Percentiles rank a stretch among this genome's conserved stretches.
Conservation (phyloP, 2,888 invertebrate species). For the Lysandra coridon region DNA sequence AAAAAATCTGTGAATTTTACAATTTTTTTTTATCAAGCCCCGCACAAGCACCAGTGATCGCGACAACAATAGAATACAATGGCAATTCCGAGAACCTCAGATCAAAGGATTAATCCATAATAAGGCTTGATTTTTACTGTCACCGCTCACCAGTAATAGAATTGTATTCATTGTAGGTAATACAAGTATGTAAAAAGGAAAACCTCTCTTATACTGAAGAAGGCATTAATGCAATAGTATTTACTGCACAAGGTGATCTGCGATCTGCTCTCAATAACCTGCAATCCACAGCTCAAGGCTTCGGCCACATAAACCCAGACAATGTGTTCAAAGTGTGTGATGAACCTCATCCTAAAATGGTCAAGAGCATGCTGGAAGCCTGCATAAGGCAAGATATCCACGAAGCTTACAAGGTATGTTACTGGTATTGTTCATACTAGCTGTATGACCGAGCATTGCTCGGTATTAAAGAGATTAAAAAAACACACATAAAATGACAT, state of each 20-base stretch:
- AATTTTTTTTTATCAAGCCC: background rate
- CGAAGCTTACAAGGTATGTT: constrained; percentile 86
- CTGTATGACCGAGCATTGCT: too few relatives aligned
- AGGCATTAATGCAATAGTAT: constrained; percentile 97
- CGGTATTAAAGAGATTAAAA: too few relatives aligned
- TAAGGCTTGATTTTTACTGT: background rate
- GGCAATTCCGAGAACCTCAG: too few relatives aligned
- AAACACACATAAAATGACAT: too few relatives aligned
- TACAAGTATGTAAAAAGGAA: constrained; percentile 70
- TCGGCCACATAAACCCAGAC: constrained; percentile 92
- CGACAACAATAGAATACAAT: too few relatives aligned
- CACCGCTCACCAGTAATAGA: background rate
- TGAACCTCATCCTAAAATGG: constrained; percentile 97
- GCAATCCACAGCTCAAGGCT: constrained; percentile 92
- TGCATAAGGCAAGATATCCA: constrained; percentile 91
- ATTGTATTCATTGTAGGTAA: constrained; percentile 49
- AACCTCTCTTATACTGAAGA: constrained; percentile 91
- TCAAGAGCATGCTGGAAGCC: constrained; percentile 93
- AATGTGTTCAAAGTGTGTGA: constrained; percentile 99
- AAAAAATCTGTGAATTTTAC: background rate
- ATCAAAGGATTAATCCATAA: background rate
- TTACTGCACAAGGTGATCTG: constrained; percentile 99
- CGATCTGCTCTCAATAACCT: constrained; percentile 98
- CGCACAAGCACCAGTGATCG: too few relatives aligned
- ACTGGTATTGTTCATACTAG: background rate